A percentile compares a stretch with the other conserved stretches of the same genome.
Evolutionary conservation across 2,888 invertebrate genomes (phyloP).

Genomic region (Microctonus aethiopoides): DNA sequence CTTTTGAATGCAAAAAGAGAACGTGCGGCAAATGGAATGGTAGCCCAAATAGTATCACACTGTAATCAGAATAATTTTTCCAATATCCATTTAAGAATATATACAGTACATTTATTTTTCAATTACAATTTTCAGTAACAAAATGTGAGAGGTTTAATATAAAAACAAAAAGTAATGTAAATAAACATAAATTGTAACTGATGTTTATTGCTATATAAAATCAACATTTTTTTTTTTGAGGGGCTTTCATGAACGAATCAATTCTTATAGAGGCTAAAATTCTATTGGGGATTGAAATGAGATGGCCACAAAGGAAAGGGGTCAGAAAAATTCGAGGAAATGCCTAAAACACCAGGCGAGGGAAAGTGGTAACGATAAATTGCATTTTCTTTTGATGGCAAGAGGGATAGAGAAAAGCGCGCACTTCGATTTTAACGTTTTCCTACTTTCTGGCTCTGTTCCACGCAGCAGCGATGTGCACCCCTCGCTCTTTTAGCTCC

Average conservation of each 20-base stretch:
- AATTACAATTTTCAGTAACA: too few species aligned
- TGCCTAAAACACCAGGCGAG: constrained; percentile 31
- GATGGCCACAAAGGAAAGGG: background rate
- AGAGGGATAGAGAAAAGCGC: constrained; percentile 40
- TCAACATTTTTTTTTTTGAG: too few species aligned
- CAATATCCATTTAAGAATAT: too few species aligned
- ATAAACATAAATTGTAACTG: background rate
- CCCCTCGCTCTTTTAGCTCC: constrained; percentile 33
- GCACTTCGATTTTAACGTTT: constrained; percentile 59
- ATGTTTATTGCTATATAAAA: background rate
- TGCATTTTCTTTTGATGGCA: constrained; percentile 48
- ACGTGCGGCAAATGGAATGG: too few species aligned
- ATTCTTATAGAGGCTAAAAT: background rate
- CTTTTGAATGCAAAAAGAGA: background rate
- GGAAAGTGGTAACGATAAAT: constrained; percentile 56
- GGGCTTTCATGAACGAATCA: background rate
- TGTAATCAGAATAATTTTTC: too few species aligned
- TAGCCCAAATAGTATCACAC: too few species aligned
- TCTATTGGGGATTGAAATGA: background rate
- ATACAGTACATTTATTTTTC: too few species aligned
- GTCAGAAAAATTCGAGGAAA: constrained; percentile 10
- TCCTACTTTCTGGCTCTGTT: constrained; percentile 58
- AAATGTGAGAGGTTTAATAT: too few species aligned
- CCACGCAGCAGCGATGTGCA: constrained; percentile 48
- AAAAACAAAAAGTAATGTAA: too few species aligned